phyloP scores from a whole-genome alignment of 2,888 invertebrate species.

The Schrankia costaestrigalis region DNA sequence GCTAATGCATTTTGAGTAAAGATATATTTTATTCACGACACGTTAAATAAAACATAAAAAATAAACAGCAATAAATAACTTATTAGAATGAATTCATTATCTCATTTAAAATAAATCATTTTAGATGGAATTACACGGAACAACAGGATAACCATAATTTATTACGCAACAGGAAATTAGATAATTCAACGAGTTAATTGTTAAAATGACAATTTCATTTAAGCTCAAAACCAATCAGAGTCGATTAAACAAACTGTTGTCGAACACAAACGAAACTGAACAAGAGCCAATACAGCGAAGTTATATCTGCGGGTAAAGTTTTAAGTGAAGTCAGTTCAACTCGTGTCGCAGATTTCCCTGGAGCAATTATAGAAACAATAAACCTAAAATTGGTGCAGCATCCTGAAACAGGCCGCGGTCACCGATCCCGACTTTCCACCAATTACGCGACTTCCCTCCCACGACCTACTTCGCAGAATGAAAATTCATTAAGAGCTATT shows the following conservation, averaged over 20 bases:
- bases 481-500: conserved; percentile 77
- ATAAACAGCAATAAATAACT: too few relatives aligned
- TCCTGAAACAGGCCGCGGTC: conserved; percentile 58
- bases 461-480: conserved; percentile 68
- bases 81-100: too few relatives aligned
- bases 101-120: too few relatives aligned
- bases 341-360: conserved; percentile 54
- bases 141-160: too few relatives aligned
- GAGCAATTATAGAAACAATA: conserved; percentile 78
- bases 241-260: conserved; percentile 26
- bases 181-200: conserved; percentile 9
- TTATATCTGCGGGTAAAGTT: conserved; percentile 45
- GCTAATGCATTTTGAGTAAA: conserved; percentile 6
- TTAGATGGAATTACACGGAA: too few relatives aligned
- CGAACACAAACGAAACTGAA: conserved; percentile 26
- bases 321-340: conserved; percentile 46
- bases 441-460: conserved; percentile 62
- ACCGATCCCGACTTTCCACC: conserved; percentile 66
- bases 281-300: conserved; percentile 40
- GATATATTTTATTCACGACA: too few relatives aligned
- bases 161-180: too few relatives aligned
- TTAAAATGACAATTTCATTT: conserved; percentile 21
- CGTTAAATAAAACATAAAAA: too few relatives aligned
- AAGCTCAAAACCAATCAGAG: conserved; percentile 27
- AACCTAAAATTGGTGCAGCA: conserved; percentile 72